Evolutionary conservation across 2,797 vertebrate species (phyloP).

Genomic region (Cirrhinus molitorella): DNA sequence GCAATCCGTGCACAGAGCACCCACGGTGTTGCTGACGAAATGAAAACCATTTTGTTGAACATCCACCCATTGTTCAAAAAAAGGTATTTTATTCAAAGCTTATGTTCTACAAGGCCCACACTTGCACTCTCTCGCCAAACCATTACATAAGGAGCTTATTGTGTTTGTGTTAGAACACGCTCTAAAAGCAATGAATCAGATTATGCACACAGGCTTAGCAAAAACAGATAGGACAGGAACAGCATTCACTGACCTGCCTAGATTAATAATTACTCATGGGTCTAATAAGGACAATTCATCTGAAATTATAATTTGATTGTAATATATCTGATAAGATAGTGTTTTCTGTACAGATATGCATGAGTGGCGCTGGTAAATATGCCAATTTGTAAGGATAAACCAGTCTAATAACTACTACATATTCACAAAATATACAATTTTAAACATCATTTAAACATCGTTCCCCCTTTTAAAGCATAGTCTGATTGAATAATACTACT

Average conservation of each 20-base stretch:
- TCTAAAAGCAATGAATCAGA: slow-evolving; percentile 64
- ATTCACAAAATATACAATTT: not conserved
- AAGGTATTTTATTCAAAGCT: slow-evolving; percentile 56
- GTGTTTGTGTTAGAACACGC: slow-evolving; percentile 54
- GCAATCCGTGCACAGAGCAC: slow-evolving; percentile 30
- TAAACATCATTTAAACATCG: too few species aligned
- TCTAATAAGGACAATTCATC: not conserved
- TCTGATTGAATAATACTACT: not conserved
- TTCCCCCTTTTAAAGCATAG: not conserved
- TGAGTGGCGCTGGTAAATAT: not conserved
- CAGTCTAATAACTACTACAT: not conserved
- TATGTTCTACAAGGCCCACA: slow-evolving; percentile 55
- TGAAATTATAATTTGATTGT: not conserved
- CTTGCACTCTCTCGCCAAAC: slow-evolving; percentile 48
- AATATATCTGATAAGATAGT: not conserved
- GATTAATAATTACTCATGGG: not conserved
- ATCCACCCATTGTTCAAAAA: slow-evolving; percentile 45
- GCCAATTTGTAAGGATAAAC: not conserved
- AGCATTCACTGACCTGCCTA: not conserved
- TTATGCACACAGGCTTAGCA: slow-evolving; percentile 60
- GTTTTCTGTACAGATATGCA: not conserved
- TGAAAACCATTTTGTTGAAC: slow-evolving; percentile 34
- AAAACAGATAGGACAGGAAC: slow-evolving; percentile 55
- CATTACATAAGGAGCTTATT: slow-evolving; percentile 67
- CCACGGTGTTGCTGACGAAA: slow-evolving; percentile 33